A percentile compares a stretch with the other conserved stretches of the same genome.
phyloP scores from a whole-genome alignment of 2,113 vertebrate genomes.

The Festucalex cinctus region DNA sequence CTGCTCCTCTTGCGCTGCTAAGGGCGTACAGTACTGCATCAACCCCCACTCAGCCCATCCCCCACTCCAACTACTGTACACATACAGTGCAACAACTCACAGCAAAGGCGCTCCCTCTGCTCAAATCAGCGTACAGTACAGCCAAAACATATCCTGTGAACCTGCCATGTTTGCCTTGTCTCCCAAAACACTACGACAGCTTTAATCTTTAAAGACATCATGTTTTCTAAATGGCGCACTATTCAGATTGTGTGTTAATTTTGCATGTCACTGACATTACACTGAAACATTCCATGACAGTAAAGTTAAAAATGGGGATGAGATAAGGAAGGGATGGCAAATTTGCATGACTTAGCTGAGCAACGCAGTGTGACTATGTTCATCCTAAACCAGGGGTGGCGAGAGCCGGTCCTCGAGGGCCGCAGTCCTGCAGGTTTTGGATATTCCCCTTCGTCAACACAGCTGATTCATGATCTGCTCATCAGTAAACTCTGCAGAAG shows the following conservation, averaged over 20 bases:
- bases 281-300: conserved; percentile 14
- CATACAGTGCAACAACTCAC: conserved; percentile 25
- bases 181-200: neutral
- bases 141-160: conserved; percentile 20
- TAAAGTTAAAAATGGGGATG: conserved; percentile 13
- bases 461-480: too few species aligned
- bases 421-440: too few species aligned
- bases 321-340: conserved; percentile 25
- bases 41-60: conserved; percentile 53
- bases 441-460: too few species aligned
- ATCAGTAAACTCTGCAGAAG: too few species aligned
- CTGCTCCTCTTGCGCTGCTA: conserved; percentile 30
- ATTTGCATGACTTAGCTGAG: conserved; percentile 39
- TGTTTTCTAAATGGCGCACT: neutral
- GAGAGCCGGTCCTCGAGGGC: too few species aligned
- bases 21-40: conserved; percentile 46
- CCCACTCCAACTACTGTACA: conserved; percentile 52
- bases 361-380: conserved; percentile 22
- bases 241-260: conserved; percentile 9
- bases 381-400: conserved; percentile 11
- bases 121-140: conserved; percentile 15
- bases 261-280: conserved; percentile 29
- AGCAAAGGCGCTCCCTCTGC: conserved; percentile 23
- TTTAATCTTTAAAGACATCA: conserved; percentile 7
- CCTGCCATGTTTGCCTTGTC: neutral